Evolutionary conservation across 1,140 invertebrate genomes (phyloP).

Genomic region (Schlechtendalia chinensis): DNA sequence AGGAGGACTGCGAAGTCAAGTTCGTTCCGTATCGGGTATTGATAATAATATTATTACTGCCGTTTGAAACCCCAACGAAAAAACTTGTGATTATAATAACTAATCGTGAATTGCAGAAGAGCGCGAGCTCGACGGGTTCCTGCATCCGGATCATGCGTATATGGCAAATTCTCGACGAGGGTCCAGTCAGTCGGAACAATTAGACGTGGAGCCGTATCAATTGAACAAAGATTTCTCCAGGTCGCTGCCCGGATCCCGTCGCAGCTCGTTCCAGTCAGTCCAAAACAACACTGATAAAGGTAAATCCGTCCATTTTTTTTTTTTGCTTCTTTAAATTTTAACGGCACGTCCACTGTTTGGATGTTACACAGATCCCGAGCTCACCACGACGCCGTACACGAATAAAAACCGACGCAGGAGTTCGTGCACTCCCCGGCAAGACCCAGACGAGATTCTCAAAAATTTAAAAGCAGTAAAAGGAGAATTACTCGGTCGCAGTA

Average conservation of each 20-base stretch:
- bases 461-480: constrained; percentile 75
- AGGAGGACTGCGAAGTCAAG: constrained; percentile 62
- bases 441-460: constrained; percentile 78
- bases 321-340: neutral
- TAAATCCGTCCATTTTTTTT: neutral
- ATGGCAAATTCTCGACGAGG: constrained; percentile 68
- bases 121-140: constrained; percentile 68
- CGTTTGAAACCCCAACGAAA: neutral
- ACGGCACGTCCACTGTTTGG: no score
- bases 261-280: constrained; percentile 72
- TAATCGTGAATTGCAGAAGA: constrained; percentile 59
- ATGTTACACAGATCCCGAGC: constrained; percentile 57
- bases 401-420: constrained; percentile 71
- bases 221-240: constrained; percentile 80
- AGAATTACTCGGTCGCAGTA: constrained; percentile 70
- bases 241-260: constrained; percentile 76
- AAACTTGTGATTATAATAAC: neutral
- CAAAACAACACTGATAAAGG: constrained; percentile 52
- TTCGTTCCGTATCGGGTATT: constrained; percentile 67
- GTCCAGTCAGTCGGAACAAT: constrained; percentile 78
- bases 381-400: constrained; percentile 61
- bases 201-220: constrained; percentile 82
- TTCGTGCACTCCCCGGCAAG: constrained; percentile 68
- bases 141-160: constrained; percentile 80
- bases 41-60: neutral